Base-by-base conservation (phyloP, 2,113 vertebrate genomes). In the Lamprologus sp. region DNA sequence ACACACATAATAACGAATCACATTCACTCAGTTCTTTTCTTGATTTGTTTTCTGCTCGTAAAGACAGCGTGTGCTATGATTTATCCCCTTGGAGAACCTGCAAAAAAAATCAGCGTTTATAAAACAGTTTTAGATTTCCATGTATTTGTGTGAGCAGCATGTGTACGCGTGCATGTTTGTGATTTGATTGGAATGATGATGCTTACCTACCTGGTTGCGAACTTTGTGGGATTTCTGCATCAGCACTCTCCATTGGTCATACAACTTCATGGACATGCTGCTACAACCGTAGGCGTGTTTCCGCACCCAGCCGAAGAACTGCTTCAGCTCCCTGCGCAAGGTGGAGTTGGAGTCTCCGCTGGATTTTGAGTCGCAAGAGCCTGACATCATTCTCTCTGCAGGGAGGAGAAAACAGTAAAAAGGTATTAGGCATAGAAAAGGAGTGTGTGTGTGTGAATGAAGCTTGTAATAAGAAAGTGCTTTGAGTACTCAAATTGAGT, bases 201-300 rank as follows among this genome's bases (percentile, higher is more conserved):
- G 96, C 97, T 97, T 97, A 97, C 97, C 97, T 97, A 99, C 98
- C 98, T 99, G 98, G 98, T 99, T 98, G 96, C 98, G 98, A 84
- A 97, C 95, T 97, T 99, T 99, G 96, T 99, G 98, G 17, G 98
- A 98, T 94, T 99, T 99, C 97, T 99, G 98, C 97, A 99, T 97
- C 96, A 98, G 97, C 90, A 98, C 98, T 42, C 98, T 96, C 98
- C 98, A 99, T 96, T 99, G 98, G 96, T 99, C 98, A 42, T 99
- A 99, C 75, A 99, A 95, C 89, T 99, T 99, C 97, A 99, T 99
- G 95, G 98, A 98, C 88, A 99, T 98, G 93, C 98, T 98, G 84
- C 98, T 97, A 95, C 98, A 99, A 89, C 97, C 97, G 82, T 98
- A 98, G 15, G 98, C 97, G 65, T 99, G 98, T 86, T 99, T 99